Base-by-base conservation (phyloP, 2,797 vertebrate species). In the Chelon auratus region DNA sequence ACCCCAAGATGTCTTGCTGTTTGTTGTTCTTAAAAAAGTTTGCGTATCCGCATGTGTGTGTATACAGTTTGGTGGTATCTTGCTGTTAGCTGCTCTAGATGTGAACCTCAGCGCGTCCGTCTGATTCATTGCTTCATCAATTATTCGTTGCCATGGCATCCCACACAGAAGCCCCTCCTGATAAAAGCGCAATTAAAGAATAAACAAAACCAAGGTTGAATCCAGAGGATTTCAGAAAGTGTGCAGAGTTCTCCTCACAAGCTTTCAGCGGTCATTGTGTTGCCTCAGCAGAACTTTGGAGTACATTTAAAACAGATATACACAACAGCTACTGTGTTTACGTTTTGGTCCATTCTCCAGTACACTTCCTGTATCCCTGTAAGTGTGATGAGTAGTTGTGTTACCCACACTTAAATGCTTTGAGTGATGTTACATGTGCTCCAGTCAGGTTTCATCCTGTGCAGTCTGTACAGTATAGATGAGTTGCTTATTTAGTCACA, bases 71-170 rank as follows among this genome's bases (percentile, higher is more conserved):
- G 52, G 33, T 4, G 63, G 68, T 1, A 50, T 82, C 81, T 73
- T 53, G 77, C 81, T 81, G 80, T 77, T 78, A 65, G 72, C 43
- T 82, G 75, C 71, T 87, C 81, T 75, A 73, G 63, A 75, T 85
- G 74, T 82, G 78, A 82, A 81, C 53, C 58, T 76, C 7, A 8
- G 30, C 30, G 59, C 30, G 42, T 70, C 59, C 68, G 42, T 69
- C 77, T 76, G 54, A 81, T 69, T 75, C 75, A 85, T 77, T 77
- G 58, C 43, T 40, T 75, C 79, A 78, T 83, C 68, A 77, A 77
- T 78, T 68, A 90, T 87, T 75, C 33, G 72, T 58, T 69, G 57
- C 64, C 37, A 54, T 67, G 67, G 63, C 66, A 62, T 72, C 63
- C 52, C 61, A 67, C 78, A 56, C 60, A 61, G 62, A 78, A 55